Evolutionary conservation across 2,797 vertebrate species (phyloP).

Genomic region (Peromyscus nudipes): DNA sequence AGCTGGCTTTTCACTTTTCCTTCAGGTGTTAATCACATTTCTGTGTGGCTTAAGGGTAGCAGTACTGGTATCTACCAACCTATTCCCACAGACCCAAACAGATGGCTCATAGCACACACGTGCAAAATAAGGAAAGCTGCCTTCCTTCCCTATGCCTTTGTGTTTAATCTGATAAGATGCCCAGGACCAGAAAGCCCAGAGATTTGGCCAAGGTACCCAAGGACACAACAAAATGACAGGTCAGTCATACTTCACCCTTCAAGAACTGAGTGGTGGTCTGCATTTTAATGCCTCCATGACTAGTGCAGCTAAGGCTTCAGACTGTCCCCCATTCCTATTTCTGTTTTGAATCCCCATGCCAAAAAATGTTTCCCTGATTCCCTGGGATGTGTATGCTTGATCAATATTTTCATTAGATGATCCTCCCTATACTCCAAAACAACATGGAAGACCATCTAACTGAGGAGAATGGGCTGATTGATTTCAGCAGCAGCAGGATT

Average conservation of each 20-base stretch:
- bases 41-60: not conserved
- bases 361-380: not conserved
- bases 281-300: not conserved
- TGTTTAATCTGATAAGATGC: not conserved
- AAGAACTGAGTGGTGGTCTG: not conserved
- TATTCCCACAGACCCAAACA: not conserved
- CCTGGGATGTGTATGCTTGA: not conserved
- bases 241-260: not conserved
- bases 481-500: not conserved
- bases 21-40: not conserved
- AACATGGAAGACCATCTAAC: not conserved
- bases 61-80: not conserved
- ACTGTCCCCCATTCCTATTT: not conserved
- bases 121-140: not conserved
- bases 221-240: not conserved
- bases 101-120: not conserved
- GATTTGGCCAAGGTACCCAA: not conserved
- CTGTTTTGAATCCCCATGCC: not conserved
- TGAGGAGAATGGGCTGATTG: not conserved
- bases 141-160: not conserved
- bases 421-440: not conserved
- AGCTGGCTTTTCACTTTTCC: not conserved
- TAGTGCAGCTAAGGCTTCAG: not conserved
- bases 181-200: not conserved
- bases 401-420: not conserved